Evolutionary conservation across 2,797 vertebrate genomes (phyloP).

Genomic region (Delichon dasypus): DNA sequence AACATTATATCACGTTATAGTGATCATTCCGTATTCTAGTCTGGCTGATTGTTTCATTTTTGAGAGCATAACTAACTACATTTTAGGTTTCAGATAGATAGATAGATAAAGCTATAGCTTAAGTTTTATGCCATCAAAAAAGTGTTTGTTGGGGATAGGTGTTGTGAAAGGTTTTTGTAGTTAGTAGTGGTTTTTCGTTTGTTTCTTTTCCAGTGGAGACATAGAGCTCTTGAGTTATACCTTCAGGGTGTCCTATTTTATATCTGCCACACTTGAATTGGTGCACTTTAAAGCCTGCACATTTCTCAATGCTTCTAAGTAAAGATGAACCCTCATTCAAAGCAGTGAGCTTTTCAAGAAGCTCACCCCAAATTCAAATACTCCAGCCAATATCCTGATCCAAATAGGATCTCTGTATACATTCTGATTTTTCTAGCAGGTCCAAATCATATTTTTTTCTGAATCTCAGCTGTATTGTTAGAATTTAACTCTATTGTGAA

Average conservation of each 20-base stretch:
- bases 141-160: background rate
- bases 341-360: background rate
- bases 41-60: background rate
- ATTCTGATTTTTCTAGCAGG: background rate
- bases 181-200: background rate
- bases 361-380: background rate
- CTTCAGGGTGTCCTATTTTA: background rate
- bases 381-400: background rate
- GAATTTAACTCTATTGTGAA: background rate
- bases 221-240: background rate
- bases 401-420: background rate
- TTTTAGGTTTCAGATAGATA: background rate
- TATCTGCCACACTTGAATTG: background rate
- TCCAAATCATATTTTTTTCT: background rate
- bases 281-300: background rate
- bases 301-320: background rate
- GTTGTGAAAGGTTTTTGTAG: background rate
- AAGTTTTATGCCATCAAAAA: background rate
- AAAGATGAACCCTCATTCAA: background rate
- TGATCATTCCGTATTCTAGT: background rate
- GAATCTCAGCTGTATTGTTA: background rate
- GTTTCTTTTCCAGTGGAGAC: background rate
- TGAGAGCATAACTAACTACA: background rate
- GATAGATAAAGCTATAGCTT: background rate
- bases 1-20: background rate